A percentile compares a stretch with the other conserved stretches of the same genome.
Conservation (phyloP, 2,797 vertebrate genomes). For the Tangara arthus region DNA sequence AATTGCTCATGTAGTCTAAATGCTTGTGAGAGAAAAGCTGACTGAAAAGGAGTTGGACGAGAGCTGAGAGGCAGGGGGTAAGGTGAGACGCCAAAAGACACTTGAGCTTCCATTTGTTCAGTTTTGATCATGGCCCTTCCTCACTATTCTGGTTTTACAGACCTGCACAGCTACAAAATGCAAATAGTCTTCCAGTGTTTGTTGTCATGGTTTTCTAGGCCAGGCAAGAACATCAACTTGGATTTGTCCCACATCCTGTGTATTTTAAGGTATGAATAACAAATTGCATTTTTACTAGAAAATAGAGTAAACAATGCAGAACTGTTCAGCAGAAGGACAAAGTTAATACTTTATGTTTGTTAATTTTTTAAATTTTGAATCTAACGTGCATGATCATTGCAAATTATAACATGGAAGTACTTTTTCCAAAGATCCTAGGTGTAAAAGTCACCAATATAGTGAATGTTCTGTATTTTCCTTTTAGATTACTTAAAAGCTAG, state of each 20-base stretch:
- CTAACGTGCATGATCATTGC: neutral
- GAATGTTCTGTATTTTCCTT: neutral
- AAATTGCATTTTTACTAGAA: neutral
- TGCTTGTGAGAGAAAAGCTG: neutral
- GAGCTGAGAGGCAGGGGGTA: neutral
- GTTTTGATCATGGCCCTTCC: neutral
- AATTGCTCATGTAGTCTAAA: constrained; percentile 1
- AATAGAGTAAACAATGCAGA: neutral
- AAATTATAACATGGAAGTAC: neutral
- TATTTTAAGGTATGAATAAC: neutral
- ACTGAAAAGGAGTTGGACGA: neutral
- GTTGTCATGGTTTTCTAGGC: neutral
- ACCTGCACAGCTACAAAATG: neutral
- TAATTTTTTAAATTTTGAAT: neutral
- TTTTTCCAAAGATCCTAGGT: neutral
- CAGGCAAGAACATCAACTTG: neutral
- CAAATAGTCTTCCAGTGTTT: neutral
- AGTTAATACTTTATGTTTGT: neutral
- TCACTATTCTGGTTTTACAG: neutral
- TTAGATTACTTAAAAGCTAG: neutral
- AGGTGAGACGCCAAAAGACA: neutral
- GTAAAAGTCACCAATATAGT: neutral
- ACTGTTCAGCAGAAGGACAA: neutral
- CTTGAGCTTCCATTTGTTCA: neutral
- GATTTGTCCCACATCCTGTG: neutral